Base-by-base conservation (phyloP, 2,797 vertebrate species). In the Argyrosomus regius region DNA sequence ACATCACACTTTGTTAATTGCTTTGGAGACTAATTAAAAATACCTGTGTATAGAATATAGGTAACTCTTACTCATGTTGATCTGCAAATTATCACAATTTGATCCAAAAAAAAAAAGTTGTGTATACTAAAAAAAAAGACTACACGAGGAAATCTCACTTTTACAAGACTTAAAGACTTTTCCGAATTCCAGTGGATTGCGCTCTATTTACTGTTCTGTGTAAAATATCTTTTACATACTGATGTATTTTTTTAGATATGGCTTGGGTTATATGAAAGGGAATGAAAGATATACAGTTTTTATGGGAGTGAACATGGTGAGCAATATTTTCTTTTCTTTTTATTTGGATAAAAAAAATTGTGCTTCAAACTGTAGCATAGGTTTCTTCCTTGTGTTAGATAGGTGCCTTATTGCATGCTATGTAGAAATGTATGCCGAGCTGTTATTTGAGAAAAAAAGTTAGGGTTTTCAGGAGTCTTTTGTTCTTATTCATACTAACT, bases 371-470 rank as follows among this genome's bases (percentile, higher is more conserved):
- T 82, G 92, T 96, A 96, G 95, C 95, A 94, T 96, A 96, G 95
- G 84, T 95, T 94, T 95, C 90, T 93, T 95, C 95, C 94, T 95
- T 95, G 95, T 96, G 94, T 96, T 96, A 96, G 96, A 92, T 96
- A 96, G 96, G 95, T 96, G 96, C 96, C 96, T 96, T 96, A 96
- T 90, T 96, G 96, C 96, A 96, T 96, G 96, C 95, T 89, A 86
- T 95, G 93, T 96, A 96, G 95, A 95, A 93, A 94, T 95, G 94
- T 96, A 95, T 94, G 95, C 95, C n/a, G 84, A 95, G 92, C 92
- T 95, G 91, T 95, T 92, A 91, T 91, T 94, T 90, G 90, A 90
- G 75, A 83, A 82, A 83, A 83, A 91, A 77, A 75, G 85, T 86
- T 90, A 86, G 90, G 92, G 80, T 90, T 94, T 93, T 92, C 93